Evolutionary conservation across 2,888 invertebrate species (phyloP), one percentile per base, ranked within the genome.

Genomic region (Ypsolopha sequella): DNA sequence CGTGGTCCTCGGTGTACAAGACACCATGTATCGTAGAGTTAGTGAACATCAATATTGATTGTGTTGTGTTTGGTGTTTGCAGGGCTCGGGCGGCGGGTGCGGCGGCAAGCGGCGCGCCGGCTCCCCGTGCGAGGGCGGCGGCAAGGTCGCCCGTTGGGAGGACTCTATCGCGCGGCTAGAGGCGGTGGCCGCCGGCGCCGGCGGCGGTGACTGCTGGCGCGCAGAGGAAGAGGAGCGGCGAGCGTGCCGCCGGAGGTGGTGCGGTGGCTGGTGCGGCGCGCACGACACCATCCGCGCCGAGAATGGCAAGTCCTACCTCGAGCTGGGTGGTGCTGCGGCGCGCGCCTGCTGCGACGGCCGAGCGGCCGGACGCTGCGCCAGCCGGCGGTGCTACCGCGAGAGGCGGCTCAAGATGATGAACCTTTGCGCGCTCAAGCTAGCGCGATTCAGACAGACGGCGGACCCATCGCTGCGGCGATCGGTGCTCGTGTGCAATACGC

Each of bases 401-500:
- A 89, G 94, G 59, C 90, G 97, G 52, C 90, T 95, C 67, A 94
- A 95, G 66, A 95, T 97, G 71, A 91, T 97, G 75, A 95, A 96
- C 76, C 90, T 96, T 59, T 96, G 96, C 60, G 95, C 97, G 92
- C 92, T 94, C 76, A 97, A 97, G 82, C 87, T 97, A 60, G 94
- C 95, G 68, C 90, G 95, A 64, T 93, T 94, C 67, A 90, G 95
- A 52, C 95, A 96, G 76, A 94, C 94, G 60, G 93, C 95, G 52
- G 96, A 97, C 75, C 96, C 96, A 44, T 95, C 95, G 55, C 87
- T 97, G 54, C 90, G 95, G 64, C 91, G 96, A 56, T 96, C 96
- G 48, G 97, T 97, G 70, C 91, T 97, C 56, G 96, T 97, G 66
- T 96, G 96, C 88, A 97, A 97, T 80, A 96, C 97, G 52, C 76